Conservation (phyloP, 2,888 invertebrate genomes). For the Entomobrya proxima region DNA sequence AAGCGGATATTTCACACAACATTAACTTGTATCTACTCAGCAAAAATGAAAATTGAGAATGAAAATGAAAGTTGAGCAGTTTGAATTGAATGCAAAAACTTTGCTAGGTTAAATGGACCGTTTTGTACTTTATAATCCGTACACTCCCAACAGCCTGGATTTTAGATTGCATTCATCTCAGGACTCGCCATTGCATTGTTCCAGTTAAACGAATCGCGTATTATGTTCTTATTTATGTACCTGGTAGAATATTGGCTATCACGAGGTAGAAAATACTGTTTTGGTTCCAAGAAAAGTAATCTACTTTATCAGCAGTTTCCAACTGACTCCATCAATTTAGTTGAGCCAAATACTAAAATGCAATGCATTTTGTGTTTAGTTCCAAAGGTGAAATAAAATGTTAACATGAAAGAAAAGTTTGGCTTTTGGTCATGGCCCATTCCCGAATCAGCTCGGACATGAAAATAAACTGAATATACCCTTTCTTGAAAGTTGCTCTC, state of each 20-base stretch:
- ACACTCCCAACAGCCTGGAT: too few relatives aligned
- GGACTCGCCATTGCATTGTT: not conserved
- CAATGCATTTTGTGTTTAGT: not conserved
- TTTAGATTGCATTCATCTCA: too few relatives aligned
- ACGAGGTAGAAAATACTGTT: not conserved
- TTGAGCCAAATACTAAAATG: not conserved
- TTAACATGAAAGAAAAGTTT: not conserved
- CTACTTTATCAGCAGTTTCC: slow-evolving; percentile 26
- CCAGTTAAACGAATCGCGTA: not conserved
- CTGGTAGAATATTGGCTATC: not conserved
- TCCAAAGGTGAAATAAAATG: not conserved
- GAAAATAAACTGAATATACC: not conserved
- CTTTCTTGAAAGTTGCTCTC: too few relatives aligned
- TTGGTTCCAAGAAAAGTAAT: not conserved
- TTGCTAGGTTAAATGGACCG: not conserved
- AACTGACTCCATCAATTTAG: slow-evolving; percentile 22
- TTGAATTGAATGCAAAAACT: slow-evolving; percentile 3
- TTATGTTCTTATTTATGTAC: not conserved
- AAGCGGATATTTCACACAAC: not conserved
- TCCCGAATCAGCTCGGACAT: slow-evolving; percentile 9
- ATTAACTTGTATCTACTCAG: slow-evolving; percentile 11
- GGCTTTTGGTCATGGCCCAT: slow-evolving; percentile 21
- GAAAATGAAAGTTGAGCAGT: not conserved
- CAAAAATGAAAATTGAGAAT: slow-evolving; percentile 18
- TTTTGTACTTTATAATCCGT: too few relatives aligned